A percentile compares a stretch with the other conserved stretches of the same genome.
phyloP scores from a whole-genome alignment of 2,888 invertebrate species.

The Desoria tigrina region DNA sequence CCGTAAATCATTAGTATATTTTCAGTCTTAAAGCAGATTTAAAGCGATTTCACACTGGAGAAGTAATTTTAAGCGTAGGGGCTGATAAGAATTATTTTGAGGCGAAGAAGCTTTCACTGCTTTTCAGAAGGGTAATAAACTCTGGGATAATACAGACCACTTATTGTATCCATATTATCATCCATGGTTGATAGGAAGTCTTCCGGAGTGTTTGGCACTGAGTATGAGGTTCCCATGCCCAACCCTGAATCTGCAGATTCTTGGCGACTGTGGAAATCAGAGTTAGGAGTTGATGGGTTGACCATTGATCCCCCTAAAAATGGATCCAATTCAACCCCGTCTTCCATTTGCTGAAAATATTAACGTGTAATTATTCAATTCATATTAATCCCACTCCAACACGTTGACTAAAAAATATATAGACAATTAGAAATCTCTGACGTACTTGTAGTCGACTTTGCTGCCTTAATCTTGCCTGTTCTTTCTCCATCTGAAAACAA shows the following conservation, averaged over 20 bases:
- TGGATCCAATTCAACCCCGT: conserved; percentile 54
- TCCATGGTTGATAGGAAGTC: conserved; percentile 89
- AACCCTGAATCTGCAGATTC: conserved; percentile 93
- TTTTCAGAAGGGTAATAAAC: conserved; percentile 7
- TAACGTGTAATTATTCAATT: neutral
- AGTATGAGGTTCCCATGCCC: conserved; percentile 80
- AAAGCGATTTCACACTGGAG: no score
- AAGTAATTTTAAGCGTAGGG: neutral
- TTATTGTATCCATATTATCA: conserved; percentile 71
- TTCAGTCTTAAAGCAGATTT: no score
- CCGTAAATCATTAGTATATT: no score
- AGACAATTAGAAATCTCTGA: conserved; percentile 1
- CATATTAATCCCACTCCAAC: no score
- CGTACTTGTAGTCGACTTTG: conserved; percentile 36
- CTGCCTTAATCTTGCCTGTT: conserved; percentile 51
- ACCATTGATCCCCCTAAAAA: conserved; percentile 55
- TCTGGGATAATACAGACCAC: conserved; percentile 43
- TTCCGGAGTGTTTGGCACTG: conserved; percentile 87
- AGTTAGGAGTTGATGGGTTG: conserved; percentile 50
- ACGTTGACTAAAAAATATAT: no score
- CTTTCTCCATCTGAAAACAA: conserved; percentile 54
- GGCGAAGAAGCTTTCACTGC: neutral
- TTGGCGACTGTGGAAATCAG: conserved; percentile 81
- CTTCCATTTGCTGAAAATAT: conserved; percentile 48
- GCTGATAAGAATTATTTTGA: neutral